Evolutionary conservation across 2,888 invertebrate genomes (phyloP), one percentile per base, ranked within the genome.

Genomic region (Patella depressa): DNA sequence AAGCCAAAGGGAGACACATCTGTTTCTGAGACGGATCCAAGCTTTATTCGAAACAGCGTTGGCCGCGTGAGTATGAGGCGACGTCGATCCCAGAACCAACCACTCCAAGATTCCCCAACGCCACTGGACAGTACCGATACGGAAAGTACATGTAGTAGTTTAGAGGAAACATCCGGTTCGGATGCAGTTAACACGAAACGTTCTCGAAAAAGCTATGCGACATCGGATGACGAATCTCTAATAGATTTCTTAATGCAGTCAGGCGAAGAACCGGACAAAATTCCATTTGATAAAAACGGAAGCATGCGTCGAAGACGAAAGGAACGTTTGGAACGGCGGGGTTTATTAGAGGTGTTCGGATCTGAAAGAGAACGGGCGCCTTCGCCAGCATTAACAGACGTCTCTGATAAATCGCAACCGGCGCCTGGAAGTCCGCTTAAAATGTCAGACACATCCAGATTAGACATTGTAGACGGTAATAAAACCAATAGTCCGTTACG

Each of bases 301-400:
- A 89, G 88, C 75, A 79, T 88, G 53, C 83, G 88, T 45, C 80
- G 86, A 71, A 82, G 87, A 65, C 80, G 84, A 45, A 83, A 83
- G 71, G 88, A 86, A 71, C 79, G 87, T 69, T 79, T 81, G 53
- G 84, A 84, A 34, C 82, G 81, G 53, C 78, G 82, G 19, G 84
- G 77, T 75, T 76, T 77, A 15, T 76, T 84, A 12, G 85, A 85
- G 70, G 76, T 82, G 7, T 79, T 82, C 7, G 75, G 83, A n/a
- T 80, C 81, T 53, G 88, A 85, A 5, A 82, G 90, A n/a, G 90
- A 90, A 82, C 79, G 90, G 19, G 88, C 88, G 3, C 80, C 88
- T 5, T 89, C 89, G 14, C 89, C 89, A 29, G 82, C 81, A 71
- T 76, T 86, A 19, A 59, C 72, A 2, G 74, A 75, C 11, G 19